Conservation (phyloP, 2,797 vertebrate genomes). For the Lerista edwardsae region DNA sequence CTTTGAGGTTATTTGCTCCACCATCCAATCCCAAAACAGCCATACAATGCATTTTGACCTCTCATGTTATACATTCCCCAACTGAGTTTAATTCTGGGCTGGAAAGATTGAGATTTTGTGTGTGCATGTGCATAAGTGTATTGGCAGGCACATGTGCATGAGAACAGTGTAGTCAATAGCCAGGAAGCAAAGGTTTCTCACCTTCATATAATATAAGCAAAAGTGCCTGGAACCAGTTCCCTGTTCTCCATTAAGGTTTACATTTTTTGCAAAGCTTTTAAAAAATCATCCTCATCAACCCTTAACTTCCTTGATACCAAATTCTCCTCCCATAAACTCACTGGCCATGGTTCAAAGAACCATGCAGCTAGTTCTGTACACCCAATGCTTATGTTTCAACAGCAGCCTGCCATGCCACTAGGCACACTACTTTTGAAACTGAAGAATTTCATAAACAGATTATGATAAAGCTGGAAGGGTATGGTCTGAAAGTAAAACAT, state of each 20-base stretch:
- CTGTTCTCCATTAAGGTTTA: neutral
- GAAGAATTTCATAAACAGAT: too few species aligned
- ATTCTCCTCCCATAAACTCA: neutral
- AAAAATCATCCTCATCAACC: neutral
- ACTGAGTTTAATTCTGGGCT: too few species aligned
- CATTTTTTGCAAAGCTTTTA: neutral
- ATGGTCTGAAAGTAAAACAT: too few species aligned
- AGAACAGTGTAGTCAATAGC: neutral
- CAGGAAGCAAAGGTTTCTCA: neutral
- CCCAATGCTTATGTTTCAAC: neutral
- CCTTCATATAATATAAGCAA: neutral
- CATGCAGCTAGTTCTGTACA: neutral
- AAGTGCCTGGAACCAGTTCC: neutral
- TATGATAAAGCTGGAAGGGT: too few species aligned
- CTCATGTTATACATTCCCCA: too few species aligned
- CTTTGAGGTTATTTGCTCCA: too few species aligned
- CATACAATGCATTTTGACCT: too few species aligned
- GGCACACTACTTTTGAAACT: too few species aligned
- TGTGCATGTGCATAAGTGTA: too few species aligned
- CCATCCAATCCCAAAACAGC: too few species aligned
- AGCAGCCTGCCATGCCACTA: neutral
- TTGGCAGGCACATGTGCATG: too few species aligned
- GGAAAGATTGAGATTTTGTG: too few species aligned
- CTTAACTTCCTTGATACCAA: neutral
- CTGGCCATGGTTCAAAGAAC: neutral